A percentile compares a stretch with the other conserved stretches of the same genome.
phyloP scores from a whole-genome alignment of 1,140 invertebrate species.

The Calliopsis andreniformis region DNA sequence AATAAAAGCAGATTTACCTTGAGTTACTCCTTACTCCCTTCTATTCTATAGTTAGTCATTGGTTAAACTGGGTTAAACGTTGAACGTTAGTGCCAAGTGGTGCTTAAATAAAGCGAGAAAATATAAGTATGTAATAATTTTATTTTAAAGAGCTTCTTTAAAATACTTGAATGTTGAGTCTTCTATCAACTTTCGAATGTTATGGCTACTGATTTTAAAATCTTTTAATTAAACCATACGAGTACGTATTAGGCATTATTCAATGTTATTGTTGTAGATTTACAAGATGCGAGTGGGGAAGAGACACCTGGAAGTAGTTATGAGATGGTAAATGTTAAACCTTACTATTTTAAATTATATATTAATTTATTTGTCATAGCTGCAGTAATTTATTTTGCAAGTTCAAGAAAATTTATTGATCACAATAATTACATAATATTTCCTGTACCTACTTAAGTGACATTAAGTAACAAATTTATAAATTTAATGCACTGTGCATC shows the following conservation, averaged over 20 bases:
- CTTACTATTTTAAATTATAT: not conserved
- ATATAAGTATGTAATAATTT: not conserved
- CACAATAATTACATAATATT: conserved; percentile 5
- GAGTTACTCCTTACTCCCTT: too few species aligned
- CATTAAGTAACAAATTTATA: not conserved
- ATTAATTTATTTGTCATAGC: conserved; percentile 1
- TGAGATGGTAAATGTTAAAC: conserved; percentile 57
- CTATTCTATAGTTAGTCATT: not conserved
- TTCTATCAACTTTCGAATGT: not conserved
- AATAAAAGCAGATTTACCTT: too few species aligned
- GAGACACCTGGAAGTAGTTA: conserved; percentile 55
- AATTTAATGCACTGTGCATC: not conserved
- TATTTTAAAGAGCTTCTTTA: not conserved
- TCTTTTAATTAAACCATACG: too few species aligned
- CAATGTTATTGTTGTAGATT: not conserved
- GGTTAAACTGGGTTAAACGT: too few species aligned
- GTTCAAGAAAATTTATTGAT: not conserved
- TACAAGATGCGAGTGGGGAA: conserved; percentile 50
- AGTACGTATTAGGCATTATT: not conserved
- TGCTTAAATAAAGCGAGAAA: not conserved
- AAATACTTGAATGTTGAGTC: not conserved
- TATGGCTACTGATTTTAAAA: too few species aligned
- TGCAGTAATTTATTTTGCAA: not conserved
- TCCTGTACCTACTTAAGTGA: not conserved
- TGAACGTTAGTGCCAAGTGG: too few species aligned